phyloP scores from a whole-genome alignment of 2,113 vertebrate genomes.

The Odobenus rosmarus region DNA sequence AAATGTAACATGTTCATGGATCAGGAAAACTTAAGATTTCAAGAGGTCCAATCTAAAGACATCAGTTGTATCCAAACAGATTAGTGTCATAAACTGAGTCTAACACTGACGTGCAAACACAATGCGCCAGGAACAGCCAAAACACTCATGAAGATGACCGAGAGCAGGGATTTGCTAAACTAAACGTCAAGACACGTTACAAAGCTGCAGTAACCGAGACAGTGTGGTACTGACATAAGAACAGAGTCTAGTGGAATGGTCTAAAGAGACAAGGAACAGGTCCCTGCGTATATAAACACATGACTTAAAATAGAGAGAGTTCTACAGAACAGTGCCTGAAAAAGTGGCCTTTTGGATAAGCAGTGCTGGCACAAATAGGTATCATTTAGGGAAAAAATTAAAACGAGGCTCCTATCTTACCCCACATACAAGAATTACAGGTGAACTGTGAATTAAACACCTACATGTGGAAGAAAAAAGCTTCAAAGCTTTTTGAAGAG shows the following conservation, averaged over 20 bases:
- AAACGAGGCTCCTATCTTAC: neutral
- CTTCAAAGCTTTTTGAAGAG: neutral
- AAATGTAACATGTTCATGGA: neutral
- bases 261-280: neutral
- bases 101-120: slow-evolving; percentile 33
- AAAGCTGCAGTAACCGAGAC: neutral
- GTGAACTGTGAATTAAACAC: neutral
- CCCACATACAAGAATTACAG: neutral
- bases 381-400: neutral
- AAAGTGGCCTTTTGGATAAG: neutral
- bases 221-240: neutral
- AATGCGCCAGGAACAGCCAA: neutral
- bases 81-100: neutral
- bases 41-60: neutral
- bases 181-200: neutral
- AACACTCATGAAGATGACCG: neutral
- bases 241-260: neutral
- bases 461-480: neutral
- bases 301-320: neutral
- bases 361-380: neutral
- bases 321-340: neutral
- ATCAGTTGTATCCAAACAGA: neutral
- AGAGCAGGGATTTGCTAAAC: neutral
- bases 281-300: neutral
- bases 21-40: slow-evolving; percentile 30